Conservation (phyloP, 2,888 invertebrate genomes). For the Hydrotaea cyrtoneurina region DNA sequence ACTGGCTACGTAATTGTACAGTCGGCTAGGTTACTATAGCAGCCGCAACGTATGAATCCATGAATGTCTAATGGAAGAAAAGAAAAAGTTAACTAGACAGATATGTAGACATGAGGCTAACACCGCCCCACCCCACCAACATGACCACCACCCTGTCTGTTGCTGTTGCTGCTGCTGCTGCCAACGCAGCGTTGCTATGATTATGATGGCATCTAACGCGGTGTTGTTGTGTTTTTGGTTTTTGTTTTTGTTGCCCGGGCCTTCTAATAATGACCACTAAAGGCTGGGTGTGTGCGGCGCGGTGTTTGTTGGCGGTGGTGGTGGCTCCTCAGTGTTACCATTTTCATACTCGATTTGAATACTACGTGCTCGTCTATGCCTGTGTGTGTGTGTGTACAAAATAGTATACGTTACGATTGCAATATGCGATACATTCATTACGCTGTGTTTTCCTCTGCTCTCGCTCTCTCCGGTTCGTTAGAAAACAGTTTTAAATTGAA, state of each 20-base stretch:
- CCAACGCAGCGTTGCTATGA: conserved; percentile 28
- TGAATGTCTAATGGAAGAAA: conserved; percentile 9
- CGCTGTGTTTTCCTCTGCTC: neutral
- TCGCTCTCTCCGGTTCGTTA: too few relatives aligned
- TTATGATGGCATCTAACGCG: conserved; percentile 42
- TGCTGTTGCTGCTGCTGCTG: neutral
- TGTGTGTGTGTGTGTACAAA: neutral
- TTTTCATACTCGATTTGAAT: conserved; percentile 37
- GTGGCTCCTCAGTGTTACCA: conserved; percentile 58
- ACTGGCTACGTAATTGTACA: conserved; percentile 31
- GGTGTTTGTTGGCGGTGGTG: neutral
- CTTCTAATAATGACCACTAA: conserved; percentile 19
- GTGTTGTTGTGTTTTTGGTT: too few relatives aligned
- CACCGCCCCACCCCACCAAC: neutral
- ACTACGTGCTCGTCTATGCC: too few relatives aligned
- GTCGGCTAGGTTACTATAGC: conserved; percentile 47
- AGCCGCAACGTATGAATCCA: conserved; percentile 38
- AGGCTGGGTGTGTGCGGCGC: conserved; percentile 5
- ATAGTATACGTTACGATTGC: conserved; percentile 5
- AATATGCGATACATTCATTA: conserved; percentile 3
- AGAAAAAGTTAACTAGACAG: conserved; percentile 1
- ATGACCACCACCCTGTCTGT: conserved; percentile 1
- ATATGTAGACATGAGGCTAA: neutral
- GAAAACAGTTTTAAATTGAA: too few relatives aligned
- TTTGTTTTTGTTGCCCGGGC: neutral